phyloP scores from a whole-genome alignment of 2,888 invertebrate species.

The Mythimna vitellina region DNA sequence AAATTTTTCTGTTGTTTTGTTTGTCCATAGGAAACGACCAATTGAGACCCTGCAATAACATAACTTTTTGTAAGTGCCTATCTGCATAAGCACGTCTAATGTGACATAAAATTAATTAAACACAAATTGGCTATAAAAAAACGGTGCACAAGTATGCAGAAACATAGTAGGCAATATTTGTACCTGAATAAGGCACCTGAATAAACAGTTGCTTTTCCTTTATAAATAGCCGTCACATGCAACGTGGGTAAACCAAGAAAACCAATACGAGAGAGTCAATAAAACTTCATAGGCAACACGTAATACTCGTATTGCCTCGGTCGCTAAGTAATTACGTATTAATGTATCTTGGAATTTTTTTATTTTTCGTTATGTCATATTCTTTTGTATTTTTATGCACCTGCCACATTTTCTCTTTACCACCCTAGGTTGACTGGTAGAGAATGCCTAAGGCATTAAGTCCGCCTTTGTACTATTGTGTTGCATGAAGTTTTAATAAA shows the following conservation, averaged over 20 bases:
- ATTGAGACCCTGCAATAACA: too few species aligned
- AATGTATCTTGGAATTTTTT: conserved; percentile 1
- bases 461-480: too few species aligned
- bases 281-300: neutral
- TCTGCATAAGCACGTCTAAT: too few species aligned
- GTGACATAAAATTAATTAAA: neutral
- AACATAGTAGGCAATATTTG: conserved; percentile 1
- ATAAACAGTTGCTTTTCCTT: neutral
- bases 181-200: conserved; percentile 8
- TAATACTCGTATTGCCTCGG: conserved; percentile 2
- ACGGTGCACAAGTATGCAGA: neutral
- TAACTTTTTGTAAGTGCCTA: too few species aligned
- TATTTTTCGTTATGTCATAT: too few species aligned
- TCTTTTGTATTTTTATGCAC: too few species aligned
- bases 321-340: conserved; percentile 12
- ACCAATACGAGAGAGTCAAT: conserved; percentile 1
- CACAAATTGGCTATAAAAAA: neutral
- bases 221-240: conserved; percentile 19
- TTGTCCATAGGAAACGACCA: too few species aligned
- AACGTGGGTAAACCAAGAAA: conserved; percentile 8
- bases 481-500: too few species aligned
- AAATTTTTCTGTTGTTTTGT: too few species aligned
- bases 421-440: too few species aligned
- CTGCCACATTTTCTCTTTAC: too few species aligned
- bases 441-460: too few species aligned